These are phyloP conservation scores for Ceyx melanurus DNA, from an alignment of 2,113 vertebrate genomes.

Conservation along the genomic window DNA sequence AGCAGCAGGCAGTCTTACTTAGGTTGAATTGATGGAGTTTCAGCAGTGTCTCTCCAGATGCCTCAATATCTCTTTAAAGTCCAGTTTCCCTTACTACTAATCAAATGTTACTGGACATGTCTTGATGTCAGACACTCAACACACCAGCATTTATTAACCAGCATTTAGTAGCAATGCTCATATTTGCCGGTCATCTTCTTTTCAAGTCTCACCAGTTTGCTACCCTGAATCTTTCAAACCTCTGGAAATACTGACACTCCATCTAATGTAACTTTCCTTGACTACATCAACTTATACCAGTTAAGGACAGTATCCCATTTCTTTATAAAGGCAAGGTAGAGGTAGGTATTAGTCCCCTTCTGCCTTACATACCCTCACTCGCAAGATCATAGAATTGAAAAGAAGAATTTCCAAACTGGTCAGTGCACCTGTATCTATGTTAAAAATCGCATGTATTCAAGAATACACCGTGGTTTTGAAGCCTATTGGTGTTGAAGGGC, in stretches of 20 bases:
- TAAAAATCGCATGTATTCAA: neutral
- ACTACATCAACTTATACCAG: rapidly evolving
- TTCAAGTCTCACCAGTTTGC: neutral
- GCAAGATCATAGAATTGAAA: neutral
- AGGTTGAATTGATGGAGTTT: neutral
- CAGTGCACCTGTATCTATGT: neutral
- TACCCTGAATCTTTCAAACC: neutral
- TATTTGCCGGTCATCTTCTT: neutral
- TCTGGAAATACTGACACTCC: neutral
- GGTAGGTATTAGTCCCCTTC: neutral
- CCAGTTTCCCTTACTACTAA: neutral
- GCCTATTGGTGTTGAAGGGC: rapidly evolving
- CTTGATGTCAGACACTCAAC: neutral
- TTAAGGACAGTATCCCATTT: neutral
- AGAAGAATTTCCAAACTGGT: neutral
- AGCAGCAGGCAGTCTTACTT: neutral
- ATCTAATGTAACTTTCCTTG: neutral
- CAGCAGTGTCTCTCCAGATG: neutral
- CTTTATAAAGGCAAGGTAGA: neutral
- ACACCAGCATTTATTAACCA: neutral
- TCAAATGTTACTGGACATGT: neutral
- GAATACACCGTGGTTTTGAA: neutral
- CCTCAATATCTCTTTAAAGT: neutral
- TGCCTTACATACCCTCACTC: neutral
- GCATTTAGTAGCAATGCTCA: neutral